Evolutionary conservation across 2,797 vertebrate species (phyloP), one percentile per base, ranked within the genome.

Genomic region (Pseudopleuronectes americanus): DNA sequence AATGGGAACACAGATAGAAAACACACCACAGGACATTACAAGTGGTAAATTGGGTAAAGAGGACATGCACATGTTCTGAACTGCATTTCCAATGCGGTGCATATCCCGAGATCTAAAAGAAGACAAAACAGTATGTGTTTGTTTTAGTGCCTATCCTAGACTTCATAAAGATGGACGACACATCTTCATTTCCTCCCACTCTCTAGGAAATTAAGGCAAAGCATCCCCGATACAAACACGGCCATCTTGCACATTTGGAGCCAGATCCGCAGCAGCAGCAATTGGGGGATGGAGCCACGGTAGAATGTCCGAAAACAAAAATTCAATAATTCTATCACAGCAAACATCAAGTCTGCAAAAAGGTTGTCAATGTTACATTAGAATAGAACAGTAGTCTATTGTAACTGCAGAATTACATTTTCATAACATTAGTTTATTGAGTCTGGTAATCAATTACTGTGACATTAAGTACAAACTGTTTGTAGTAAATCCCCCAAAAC

Each of bases 1-100:
- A 28, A 68, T 43, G 61, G 45, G 31, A 73, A 82, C 55, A 65
- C 13, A 43, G 4, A 76, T 28, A 71, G 4, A 68, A 72, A 71
- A 70, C 60, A 78, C 57, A 48, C 28, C 17, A 74, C 58, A 48
- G 22, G 61, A 77, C 43, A 60, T 6, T 41, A 59, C 16, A 71
- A 36, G 48, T 38, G 8, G 64, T 52, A 31, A 21, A 57, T 58
- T 36, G 41, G 16, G 38, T 52, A 68, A 26, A 65, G 48, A 64
- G 43, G 43, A 45, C 43, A 45, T 16, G 43, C 14, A 45, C 43
- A 7, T 66, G 17, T 63, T 65, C 14, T 2, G 22, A 2, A 17
- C 21, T 26, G 10, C 38, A 56, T 56, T 12, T 12, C 28, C 17
- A n/a, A 7, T 19, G 14, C 47, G 3, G n/a, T 2, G 16, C 41